Base-by-base conservation (phyloP, 2,888 invertebrate genomes). In the Rhingia rostrata region DNA sequence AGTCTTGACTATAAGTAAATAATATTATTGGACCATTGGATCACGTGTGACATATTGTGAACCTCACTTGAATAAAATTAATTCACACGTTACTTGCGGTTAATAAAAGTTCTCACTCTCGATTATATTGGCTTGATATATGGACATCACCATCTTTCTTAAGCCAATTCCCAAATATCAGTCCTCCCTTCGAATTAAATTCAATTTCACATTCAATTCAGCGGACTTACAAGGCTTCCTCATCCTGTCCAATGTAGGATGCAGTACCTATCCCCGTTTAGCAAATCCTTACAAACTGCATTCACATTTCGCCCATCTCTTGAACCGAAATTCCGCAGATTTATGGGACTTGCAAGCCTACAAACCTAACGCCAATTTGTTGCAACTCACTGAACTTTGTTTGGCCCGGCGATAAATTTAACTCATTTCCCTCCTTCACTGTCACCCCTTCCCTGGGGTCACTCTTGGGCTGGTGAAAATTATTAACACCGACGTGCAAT, bases 371-470 rank as follows among this genome's bases (percentile, higher is more conserved):
- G 64, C 80, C 84, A 84, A 84, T 84, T 84, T 84, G 84, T 84
- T 84, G 84, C 84, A 84, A 84, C 74, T 80, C 80, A 84, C 79
- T 84, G 84, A 84, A 80, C 84, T 84, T 80, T 84, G 75, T 70
- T 84, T 80, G 80, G 84, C 74, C 80, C 54, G 70, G 70, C 80
- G 37, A 84, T 84, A 84, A 84, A 84, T 84, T 84, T 49, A 64
- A 84, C 66, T 84, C 69, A 64, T 64, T 69, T 63, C 43, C 80
- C 43, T 45, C 35, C 30, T 51, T n/a, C 43, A 5, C 41, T 30
- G 10, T 22, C 22, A 10, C 39, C 35, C 7, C 30, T 22, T 22
- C 47, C 22, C 12, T 43, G 54, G 7, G 9, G 9, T 10, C 37
- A n/a, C 30, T 60, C 12, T 37, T 14, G 6, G 45, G n/a, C 41